Conservation (phyloP, 2,888 invertebrate genomes). For the Chaetogeoica ovagalla region DNA sequence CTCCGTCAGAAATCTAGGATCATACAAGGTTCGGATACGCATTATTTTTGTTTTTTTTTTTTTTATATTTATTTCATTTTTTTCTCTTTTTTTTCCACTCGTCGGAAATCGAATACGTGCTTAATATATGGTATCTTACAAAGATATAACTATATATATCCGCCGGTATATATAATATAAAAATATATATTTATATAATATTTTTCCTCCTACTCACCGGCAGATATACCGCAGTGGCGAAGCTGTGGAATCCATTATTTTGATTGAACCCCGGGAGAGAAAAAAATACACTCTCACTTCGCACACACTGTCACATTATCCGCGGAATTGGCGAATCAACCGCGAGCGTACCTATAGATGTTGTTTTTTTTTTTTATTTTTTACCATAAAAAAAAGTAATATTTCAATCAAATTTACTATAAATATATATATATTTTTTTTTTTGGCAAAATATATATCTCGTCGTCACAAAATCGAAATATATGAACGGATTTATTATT, state of each 20-base stretch:
- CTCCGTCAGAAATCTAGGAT: conserved; percentile 86
- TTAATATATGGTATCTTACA: conserved; percentile 22
- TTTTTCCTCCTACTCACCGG: not conserved
- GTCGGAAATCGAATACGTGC: conserved; percentile 53
- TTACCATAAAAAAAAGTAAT: conserved; percentile 16
- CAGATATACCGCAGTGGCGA: not conserved
- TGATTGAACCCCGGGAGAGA: conserved; percentile 45
- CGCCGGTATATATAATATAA: no score
- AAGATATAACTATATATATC: not conserved
- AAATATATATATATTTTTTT: no score
- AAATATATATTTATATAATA: not conserved
- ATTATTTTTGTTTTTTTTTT: not conserved
- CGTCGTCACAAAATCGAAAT: no score
- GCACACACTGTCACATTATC: conserved; percentile 40
- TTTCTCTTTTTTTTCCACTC: not conserved
- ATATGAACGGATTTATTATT: no score
- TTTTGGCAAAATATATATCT: no score
- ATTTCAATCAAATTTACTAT: conserved; percentile 47
- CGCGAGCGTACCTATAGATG: not conserved
- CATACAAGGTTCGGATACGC: conserved; percentile 75
- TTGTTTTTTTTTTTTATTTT: conserved; percentile 39
- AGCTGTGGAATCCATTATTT: conserved; percentile 53
- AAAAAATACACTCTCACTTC: conserved; percentile 26
- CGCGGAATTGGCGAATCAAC: conserved; percentile 44
- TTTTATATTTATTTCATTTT: no score